Base-by-base conservation (phyloP, 2,888 invertebrate species). In the Himalopsyche anomala region DNA sequence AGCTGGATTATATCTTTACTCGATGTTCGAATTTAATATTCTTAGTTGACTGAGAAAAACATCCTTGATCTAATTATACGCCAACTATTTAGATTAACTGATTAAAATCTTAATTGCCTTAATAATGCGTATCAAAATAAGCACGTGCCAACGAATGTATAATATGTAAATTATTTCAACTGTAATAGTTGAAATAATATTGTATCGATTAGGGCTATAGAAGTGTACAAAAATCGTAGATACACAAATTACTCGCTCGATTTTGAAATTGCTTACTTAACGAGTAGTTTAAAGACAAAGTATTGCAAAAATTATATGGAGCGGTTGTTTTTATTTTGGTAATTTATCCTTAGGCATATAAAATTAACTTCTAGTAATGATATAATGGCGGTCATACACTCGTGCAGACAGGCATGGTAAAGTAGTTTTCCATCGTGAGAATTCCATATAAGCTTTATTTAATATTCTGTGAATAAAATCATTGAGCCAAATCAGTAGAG, bases 281-380 rank as follows among this genome's bases (percentile, higher is more conserved):
- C 62, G 74, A 36, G 15, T 38, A 12, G 74, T 38, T 62, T 38
- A 74, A 74, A 74, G 69, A 36, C 74, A 36, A 12, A 36, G 38
- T 36, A 74, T 74, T 74, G 74, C 74, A 74, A 74, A 74, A 74
- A 74, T 38, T 36, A 36, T 36, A 36, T n/a, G 74, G 74, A 74
- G 74, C 36, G 74, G 74, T 36, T 74, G 19, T n/a, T 28, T 74
- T 74, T 0, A 36, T 36, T 74, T 36, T 74, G 19, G 36, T 36
- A 38, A 74, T 12, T 74, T 74, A 36, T 36, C 74, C 74, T 38
- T 4, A 74, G 36, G 74, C 74, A 15, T 15, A 15, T 15, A 5
- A 51, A 15, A 51, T 51, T 15, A 51, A 51, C 51, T 51, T 15
- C 15, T 15, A 15, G 51, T 15, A 51, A 51, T 51, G 15, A 15